A percentile compares a stretch with the other conserved stretches of the same genome.
Conservation (phyloP, 2,113 vertebrate species). For the Furnarius figulus region DNA sequence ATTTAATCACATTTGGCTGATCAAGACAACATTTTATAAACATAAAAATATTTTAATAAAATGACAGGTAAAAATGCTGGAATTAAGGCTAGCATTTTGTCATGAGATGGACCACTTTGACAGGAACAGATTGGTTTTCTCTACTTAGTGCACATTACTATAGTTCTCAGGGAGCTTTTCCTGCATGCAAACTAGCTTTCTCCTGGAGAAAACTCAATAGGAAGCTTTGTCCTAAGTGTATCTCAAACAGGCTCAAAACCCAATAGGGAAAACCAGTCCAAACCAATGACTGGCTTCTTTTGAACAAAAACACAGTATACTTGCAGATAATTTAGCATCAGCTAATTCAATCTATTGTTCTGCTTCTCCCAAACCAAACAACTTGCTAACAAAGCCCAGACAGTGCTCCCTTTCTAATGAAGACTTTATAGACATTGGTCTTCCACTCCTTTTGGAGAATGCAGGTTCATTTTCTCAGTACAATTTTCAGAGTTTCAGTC, state of each 20-base stretch:
- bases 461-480: not conserved
- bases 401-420: not conserved
- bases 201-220: not conserved
- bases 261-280: not conserved
- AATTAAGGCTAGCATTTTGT: not conserved
- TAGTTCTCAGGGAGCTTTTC: not conserved
- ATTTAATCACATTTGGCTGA: not conserved
- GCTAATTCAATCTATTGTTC: not conserved
- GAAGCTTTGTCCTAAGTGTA: not conserved
- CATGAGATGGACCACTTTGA: not conserved
- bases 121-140: not conserved
- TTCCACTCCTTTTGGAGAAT: not conserved
- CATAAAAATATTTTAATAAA: not conserved
- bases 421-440: not conserved
- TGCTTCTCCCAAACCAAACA: not conserved
- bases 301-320: not conserved
- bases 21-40: not conserved
- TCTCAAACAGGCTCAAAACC: not conserved
- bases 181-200: not conserved
- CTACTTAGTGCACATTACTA: not conserved
- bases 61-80: not conserved
- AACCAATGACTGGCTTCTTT: not conserved
- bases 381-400: not conserved
- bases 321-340: not conserved
- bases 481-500: not conserved